phyloP scores from a whole-genome alignment of 2,888 invertebrate species.

The Pardosa pseudoannulata region DNA sequence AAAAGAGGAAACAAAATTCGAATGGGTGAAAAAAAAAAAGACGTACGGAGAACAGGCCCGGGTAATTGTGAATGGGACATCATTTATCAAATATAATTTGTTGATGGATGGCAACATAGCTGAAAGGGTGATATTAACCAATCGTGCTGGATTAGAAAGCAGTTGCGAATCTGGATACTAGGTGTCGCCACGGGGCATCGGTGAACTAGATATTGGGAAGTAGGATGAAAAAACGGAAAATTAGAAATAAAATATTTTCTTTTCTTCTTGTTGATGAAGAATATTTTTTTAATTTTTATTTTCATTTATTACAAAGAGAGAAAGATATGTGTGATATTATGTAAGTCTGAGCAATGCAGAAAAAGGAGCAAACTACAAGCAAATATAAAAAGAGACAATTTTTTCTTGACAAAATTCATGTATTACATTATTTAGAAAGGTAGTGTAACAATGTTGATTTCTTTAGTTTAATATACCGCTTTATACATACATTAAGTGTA shows the following conservation, averaged over 20 bases:
- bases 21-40: neutral
- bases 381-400: no score
- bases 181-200: conserved; percentile 65
- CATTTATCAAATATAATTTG: conserved; percentile 69
- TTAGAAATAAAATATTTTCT: neutral
- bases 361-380: no score
- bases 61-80: conserved; percentile 56
- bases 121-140: conserved; percentile 57
- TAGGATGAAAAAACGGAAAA: neutral
- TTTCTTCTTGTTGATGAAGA: neutral
- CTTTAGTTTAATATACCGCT: no score
- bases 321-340: neutral
- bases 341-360: neutral
- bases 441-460: no score
- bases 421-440: no score
- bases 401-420: no score
- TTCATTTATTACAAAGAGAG: neutral
- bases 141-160: conserved; percentile 33
- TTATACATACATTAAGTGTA: no score
- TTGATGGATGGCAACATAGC: conserved; percentile 66
- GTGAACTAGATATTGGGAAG: conserved; percentile 30
- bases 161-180: conserved; percentile 48
- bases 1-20: conserved; percentile 8
- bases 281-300: neutral
- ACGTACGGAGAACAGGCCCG: conserved; percentile 16